Evolutionary conservation across 37 sponge, comb jelly and placozoan species (phyloP).

Genomic region (Geodia barretti): DNA sequence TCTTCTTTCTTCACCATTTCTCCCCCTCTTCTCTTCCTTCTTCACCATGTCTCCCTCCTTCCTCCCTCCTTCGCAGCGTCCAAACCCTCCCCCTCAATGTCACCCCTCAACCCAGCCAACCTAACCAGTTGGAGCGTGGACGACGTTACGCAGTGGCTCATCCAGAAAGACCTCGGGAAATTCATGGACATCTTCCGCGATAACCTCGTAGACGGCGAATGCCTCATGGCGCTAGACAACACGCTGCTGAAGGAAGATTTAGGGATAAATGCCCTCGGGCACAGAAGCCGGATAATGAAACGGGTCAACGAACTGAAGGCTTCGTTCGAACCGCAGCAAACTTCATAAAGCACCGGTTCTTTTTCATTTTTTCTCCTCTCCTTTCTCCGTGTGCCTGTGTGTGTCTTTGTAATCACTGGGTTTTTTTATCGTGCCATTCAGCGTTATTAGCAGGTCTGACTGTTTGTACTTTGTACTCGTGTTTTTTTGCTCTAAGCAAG

Average conservation of each 20-base stretch:
- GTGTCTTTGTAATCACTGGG: too few relatives aligned
- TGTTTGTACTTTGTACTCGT: too few relatives aligned
- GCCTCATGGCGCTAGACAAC: slow-evolving; percentile 61
- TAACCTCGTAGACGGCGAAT: slow-evolving; percentile 77
- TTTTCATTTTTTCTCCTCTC: neutral
- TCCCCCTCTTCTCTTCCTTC: neutral
- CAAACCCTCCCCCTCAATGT: slow-evolving; percentile 39
- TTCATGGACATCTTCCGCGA: slow-evolving; percentile 53
- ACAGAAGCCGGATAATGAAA: slow-evolving; percentile 57
- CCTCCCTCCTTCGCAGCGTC: neutral
- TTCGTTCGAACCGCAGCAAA: neutral
- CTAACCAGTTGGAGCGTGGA: slow-evolving; percentile 72
- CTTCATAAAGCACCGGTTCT: neutral
- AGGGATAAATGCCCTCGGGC: slow-evolving; percentile 57
- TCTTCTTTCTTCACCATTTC: neutral
- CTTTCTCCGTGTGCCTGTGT: too few relatives aligned
- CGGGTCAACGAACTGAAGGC: slow-evolving; percentile 36
- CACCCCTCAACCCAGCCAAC: slow-evolving; percentile 70
- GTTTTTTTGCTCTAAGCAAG: too few relatives aligned
- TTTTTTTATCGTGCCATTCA: too few relatives aligned
- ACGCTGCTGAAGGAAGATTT: slow-evolving; percentile 59
- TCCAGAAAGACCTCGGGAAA: slow-evolving; percentile 44
- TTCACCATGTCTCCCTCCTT: slow-evolving; percentile 3
- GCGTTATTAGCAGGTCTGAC: too few relatives aligned
- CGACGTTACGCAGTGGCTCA: slow-evolving; percentile 68